phyloP scores from a whole-genome alignment of 2,888 invertebrate genomes.

The Chrysina gloriosa region DNA sequence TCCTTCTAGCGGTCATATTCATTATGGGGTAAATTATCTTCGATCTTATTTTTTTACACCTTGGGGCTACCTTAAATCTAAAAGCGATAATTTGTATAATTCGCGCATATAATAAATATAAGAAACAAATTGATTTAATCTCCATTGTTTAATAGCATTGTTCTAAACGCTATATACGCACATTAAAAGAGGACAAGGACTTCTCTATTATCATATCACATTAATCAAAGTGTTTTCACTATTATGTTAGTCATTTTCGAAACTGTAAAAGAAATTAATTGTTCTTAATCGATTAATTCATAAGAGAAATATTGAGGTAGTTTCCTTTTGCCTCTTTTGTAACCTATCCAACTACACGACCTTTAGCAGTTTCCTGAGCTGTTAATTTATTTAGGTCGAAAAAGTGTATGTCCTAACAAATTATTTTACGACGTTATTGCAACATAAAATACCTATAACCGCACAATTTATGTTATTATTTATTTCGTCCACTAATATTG shows the following conservation, averaged over 20 bases:
- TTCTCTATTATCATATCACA: neutral
- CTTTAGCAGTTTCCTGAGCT: neutral
- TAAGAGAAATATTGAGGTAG: slow-evolving; percentile 4
- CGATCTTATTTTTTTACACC: no score
- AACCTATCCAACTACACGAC: neutral
- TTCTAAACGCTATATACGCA: neutral
- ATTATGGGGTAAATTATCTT: no score
- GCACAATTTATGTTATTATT: neutral
- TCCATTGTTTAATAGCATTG: no score
- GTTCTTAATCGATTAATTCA: neutral
- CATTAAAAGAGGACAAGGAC: neutral
- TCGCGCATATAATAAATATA: no score
- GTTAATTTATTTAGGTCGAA: no score
- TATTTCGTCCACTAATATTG: neutral
- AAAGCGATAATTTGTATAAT: no score
- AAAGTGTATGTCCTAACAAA: neutral
- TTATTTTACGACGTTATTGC: neutral
- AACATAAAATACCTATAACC: neutral
- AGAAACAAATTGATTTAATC: no score
- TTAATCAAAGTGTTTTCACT: neutral
- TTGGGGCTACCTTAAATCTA: no score
- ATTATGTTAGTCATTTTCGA: neutral
- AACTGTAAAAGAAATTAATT: neutral
- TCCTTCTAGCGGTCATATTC: no score
- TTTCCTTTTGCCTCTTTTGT: neutral